These are phyloP conservation scores for Selene dorsalis DNA, from an alignment of 2,797 vertebrate species.

Conservation along the genomic window DNA sequence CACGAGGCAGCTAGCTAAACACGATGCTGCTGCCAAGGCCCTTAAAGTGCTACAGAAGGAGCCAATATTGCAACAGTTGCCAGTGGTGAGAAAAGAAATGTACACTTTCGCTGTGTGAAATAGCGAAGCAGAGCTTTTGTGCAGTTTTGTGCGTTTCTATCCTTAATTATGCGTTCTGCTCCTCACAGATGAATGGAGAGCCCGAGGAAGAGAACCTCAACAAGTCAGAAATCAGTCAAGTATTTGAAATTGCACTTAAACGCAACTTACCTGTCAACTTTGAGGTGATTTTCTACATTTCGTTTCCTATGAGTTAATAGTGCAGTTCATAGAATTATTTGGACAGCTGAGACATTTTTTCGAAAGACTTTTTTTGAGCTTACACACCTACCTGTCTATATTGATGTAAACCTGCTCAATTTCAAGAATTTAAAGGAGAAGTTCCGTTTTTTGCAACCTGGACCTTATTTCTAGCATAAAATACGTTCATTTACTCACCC, in stretches of 20 bases:
- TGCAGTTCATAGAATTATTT: not conserved
- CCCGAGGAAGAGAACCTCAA: slow-evolving; percentile 98
- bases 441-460: no score
- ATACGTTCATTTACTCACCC: no score
- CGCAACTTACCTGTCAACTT: slow-evolving; percentile 99
- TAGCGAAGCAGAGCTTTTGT: slow-evolving; percentile 1
- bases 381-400: not conserved
- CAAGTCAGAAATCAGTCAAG: slow-evolving; percentile 99
- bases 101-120: slow-evolving; percentile 4
- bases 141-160: slow-evolving; percentile 6
- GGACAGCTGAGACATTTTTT: not conserved
- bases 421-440: no score
- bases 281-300: slow-evolving; percentile 85
- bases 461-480: no score
- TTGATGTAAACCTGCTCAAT: not conserved
- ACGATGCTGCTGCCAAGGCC: slow-evolving; percentile 94
- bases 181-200: slow-evolving; percentile 91
- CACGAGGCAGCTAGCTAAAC: slow-evolving; percentile 94
- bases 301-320: not conserved
- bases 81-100: slow-evolving; percentile 70
- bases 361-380: not conserved
- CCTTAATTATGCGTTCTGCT: slow-evolving; percentile 23
- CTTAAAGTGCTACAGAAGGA: slow-evolving; percentile 95
- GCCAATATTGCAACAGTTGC: slow-evolving; percentile 89
- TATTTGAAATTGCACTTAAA: slow-evolving; percentile 99